Evolutionary conservation across 2,113 vertebrate species (phyloP).

Genomic region (Ahaetulla prasina): DNA sequence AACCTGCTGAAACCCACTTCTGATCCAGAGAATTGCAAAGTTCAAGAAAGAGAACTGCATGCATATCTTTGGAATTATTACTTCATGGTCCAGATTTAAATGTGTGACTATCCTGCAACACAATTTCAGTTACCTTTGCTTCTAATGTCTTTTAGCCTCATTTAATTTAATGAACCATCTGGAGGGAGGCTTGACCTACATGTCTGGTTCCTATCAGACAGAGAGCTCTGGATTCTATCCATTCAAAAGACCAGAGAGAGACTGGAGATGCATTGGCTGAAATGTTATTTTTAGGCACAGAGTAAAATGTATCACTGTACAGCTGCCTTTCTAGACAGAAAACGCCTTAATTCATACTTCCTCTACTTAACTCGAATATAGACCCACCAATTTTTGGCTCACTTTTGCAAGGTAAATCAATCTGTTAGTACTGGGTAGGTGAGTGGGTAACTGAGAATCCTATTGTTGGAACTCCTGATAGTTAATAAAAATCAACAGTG

Average conservation of each 20-base stretch:
- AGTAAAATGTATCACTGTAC: neutral
- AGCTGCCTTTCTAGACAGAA: neutral
- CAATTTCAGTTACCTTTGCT: neutral
- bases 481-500: neutral
- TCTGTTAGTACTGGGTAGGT: neutral
- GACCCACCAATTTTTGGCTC: neutral
- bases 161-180: conserved; percentile 5
- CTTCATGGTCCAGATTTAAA: neutral
- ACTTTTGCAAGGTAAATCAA: neutral
- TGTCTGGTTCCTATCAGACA: neutral
- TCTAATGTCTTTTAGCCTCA: neutral
- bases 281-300: neutral
- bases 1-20: too few species aligned
- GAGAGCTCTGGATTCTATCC: neutral
- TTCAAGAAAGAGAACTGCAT: neutral
- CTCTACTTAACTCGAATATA: neutral
- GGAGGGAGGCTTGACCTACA: neutral
- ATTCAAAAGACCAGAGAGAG: neutral
- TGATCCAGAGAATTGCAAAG: neutral
- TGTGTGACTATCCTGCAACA: neutral
- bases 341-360: neutral
- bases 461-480: neutral
- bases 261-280: neutral
- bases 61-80: neutral
- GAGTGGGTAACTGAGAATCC: neutral